phyloP scores from a whole-genome alignment of 1,140 invertebrate genomes.

The Lanistes nyassanus region DNA sequence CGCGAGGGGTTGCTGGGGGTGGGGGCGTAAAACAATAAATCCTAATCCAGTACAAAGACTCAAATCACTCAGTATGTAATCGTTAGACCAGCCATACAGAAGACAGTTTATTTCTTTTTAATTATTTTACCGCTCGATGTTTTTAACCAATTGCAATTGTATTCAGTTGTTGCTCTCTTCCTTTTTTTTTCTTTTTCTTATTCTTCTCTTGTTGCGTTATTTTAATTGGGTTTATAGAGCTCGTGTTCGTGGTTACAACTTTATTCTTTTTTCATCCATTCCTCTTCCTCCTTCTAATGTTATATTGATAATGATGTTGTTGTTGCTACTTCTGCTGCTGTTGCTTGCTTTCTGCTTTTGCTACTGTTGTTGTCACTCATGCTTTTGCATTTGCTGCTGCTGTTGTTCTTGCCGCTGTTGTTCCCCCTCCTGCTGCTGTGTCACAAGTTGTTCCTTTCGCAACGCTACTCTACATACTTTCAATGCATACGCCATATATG shows the following conservation, averaged over 20 bases:
- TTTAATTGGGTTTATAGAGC: neutral
- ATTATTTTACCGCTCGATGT: neutral
- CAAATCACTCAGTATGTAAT: too few species aligned
- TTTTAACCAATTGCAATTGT: neutral
- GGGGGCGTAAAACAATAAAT: too few species aligned
- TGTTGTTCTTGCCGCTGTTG: neutral
- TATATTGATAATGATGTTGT: neutral
- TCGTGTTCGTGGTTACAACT: neutral
- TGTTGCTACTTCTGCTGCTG: conserved; percentile 2
- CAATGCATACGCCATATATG: too few species aligned
- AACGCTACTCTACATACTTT: too few species aligned
- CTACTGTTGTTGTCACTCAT: too few species aligned
- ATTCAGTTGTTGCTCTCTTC: neutral
- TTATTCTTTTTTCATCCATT: neutral
- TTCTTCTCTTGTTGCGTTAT: neutral
- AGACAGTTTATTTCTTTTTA: neutral
- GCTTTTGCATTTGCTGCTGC: neutral
- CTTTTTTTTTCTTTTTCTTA: neutral
- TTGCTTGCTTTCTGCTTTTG: too few species aligned
- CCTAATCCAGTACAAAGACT: too few species aligned
- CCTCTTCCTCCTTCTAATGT: neutral
- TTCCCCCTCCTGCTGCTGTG: too few species aligned
- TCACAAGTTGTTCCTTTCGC: too few species aligned
- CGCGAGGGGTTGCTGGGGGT: too few species aligned
- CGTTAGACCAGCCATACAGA: too few species aligned